A percentile compares a stretch with the other conserved stretches of the same genome.
phyloP scores from a whole-genome alignment of 2,797 vertebrate species.

The Dallia pectoralis region DNA sequence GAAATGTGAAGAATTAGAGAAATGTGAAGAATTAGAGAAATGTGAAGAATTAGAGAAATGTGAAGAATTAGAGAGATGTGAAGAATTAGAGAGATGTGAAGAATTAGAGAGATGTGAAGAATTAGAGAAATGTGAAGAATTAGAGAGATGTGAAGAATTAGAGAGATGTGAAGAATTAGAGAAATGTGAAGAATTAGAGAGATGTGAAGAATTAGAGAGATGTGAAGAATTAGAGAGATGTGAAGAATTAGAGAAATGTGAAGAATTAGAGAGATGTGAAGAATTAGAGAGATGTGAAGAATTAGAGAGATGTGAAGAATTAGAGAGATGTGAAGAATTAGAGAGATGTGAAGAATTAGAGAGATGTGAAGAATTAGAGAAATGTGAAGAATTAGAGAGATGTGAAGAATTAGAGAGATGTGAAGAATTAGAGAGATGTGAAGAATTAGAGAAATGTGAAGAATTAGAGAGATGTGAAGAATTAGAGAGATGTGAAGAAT shows the following conservation, averaged over 20 bases:
- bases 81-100: background rate
- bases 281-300: constrained; percentile 31
- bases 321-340: constrained; percentile 33
- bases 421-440: constrained; percentile 28
- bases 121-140: constrained; percentile 45
- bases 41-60: constrained; percentile 25
- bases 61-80: constrained; percentile 40
- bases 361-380: no score
- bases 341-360: constrained; percentile 42
- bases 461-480: constrained; percentile 22
- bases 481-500: no score
- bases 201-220: constrained; percentile 42
- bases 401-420: no score
- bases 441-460: constrained; percentile 34
- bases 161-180: constrained; percentile 20
- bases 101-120: background rate
- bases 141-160: constrained; percentile 33
- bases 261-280: background rate
- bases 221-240: constrained; percentile 22
- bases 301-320: constrained; percentile 43
- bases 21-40: constrained; percentile 44
- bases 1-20: constrained; percentile 24
- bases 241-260: background rate
- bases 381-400: constrained; percentile 30
- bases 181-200: constrained; percentile 30